Percentiles rank a stretch among this genome's conserved stretches.
phyloP scores from a whole-genome alignment of 2,888 invertebrate species.

The Chymomyza fuscimana region DNA sequence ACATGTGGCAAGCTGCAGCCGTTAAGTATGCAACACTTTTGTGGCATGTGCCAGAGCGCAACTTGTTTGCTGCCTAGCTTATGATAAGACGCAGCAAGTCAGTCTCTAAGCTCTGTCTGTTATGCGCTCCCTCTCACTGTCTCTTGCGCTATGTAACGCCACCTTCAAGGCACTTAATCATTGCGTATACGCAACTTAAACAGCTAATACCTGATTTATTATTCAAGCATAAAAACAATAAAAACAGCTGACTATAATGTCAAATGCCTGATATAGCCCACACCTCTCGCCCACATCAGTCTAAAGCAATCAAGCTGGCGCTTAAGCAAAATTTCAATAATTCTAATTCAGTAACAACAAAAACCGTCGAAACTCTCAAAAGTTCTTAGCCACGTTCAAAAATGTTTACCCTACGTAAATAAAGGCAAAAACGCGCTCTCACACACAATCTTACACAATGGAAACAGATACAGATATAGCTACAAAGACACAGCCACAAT shows the following conservation, averaged over 20 bases:
- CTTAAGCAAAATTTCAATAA: slow-evolving; percentile 65
- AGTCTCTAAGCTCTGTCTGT: slow-evolving; percentile 5
- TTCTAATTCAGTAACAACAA: slow-evolving; percentile 55
- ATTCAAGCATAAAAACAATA: slow-evolving; percentile 50
- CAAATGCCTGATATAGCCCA: slow-evolving; percentile 14
- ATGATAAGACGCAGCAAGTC: slow-evolving; percentile 23
- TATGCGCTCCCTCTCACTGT: slow-evolving; percentile 13
- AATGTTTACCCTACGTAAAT: slow-evolving; percentile 67
- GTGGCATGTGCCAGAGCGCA: slow-evolving; percentile 21
- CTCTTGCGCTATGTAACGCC: background rate
- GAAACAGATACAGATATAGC: background rate
- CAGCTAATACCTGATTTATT: slow-evolving; percentile 55
- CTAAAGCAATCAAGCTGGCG: slow-evolving; percentile 9
- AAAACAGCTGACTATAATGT: slow-evolving; percentile 58
- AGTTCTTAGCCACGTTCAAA: slow-evolving; percentile 9
- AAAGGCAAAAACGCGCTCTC: slow-evolving; percentile 34
- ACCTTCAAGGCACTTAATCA: slow-evolving; percentile 25
- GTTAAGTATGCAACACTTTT: background rate
- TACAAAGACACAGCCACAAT: slow-evolving; percentile 10
- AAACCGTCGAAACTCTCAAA: slow-evolving; percentile 6
- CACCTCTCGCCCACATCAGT: background rate
- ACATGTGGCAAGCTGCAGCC: slow-evolving; percentile 47
- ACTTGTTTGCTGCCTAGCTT: slow-evolving; percentile 25
- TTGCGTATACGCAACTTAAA: slow-evolving; percentile 7
- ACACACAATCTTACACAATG: background rate